Conservation (phyloP, 2,888 invertebrate genomes). For the Andrena marginata region DNA sequence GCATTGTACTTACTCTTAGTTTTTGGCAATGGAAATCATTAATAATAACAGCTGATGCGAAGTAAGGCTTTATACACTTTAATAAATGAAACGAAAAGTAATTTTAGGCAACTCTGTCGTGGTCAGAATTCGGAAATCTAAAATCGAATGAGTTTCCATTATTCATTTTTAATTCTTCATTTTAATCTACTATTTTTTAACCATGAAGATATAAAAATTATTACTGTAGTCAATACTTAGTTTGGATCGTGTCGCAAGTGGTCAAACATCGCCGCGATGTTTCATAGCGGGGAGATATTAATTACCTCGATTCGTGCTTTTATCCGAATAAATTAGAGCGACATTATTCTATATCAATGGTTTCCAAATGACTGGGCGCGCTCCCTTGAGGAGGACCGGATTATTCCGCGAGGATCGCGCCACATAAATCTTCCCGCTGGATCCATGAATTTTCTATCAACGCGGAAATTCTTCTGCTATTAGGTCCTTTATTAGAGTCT, state of each 20-base stretch:
- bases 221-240: not conserved
- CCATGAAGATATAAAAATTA: not conserved
- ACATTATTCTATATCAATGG: conserved; percentile 40
- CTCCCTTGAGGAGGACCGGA: conserved; percentile 16
- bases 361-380: conserved; percentile 36
- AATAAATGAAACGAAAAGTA: too few species aligned
- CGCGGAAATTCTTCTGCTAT: conserved; percentile 47
- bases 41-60: too few species aligned
- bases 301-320: conserved; percentile 34
- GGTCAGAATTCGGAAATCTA: too few species aligned
- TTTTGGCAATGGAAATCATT: too few species aligned
- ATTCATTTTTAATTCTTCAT: too few species aligned
- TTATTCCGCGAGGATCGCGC: conserved; percentile 25
- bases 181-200: too few species aligned
- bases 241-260: conserved; percentile 11
- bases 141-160: too few species aligned
- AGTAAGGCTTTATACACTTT: too few species aligned
- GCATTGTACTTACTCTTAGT: too few species aligned
- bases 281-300: conserved; percentile 26
- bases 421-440: conserved; percentile 42
- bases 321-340: conserved; percentile 35
- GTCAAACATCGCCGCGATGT: not conserved
- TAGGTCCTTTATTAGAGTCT: conserved; percentile 47
- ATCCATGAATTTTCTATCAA: conserved; percentile 55
- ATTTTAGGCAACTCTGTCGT: too few species aligned